phyloP scores from a whole-genome alignment of 2,797 vertebrate species.

The Cyclopterus lumpus region DNA sequence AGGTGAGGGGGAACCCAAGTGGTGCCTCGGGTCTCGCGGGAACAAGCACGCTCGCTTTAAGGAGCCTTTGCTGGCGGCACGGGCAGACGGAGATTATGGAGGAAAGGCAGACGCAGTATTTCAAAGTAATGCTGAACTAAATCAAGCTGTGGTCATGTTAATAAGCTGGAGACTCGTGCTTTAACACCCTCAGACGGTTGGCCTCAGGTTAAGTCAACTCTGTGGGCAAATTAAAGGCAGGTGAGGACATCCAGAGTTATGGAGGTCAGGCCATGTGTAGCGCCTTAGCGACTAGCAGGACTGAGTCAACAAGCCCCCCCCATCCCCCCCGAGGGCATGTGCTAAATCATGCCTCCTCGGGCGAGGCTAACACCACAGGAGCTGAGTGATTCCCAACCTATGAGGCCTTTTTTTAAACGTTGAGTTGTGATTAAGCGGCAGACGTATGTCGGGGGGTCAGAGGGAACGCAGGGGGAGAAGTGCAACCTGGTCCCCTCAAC shows the following conservation, averaged over 20 bases:
- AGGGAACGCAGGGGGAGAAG: conserved; percentile 16
- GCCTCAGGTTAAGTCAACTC: conserved; percentile 63
- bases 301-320: conserved; percentile 68
- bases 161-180: conserved; percentile 43
- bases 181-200: conserved; percentile 23
- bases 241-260: conserved; percentile 65
- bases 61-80: conserved; percentile 23
- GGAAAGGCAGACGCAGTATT: conserved; percentile 32
- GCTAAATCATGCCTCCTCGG: conserved; percentile 57
- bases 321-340: neutral
- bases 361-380: conserved; percentile 52
- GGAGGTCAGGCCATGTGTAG: conserved; percentile 38
- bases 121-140: conserved; percentile 44
- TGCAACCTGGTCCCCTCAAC: conserved; percentile 20
- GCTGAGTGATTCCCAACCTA: conserved; percentile 49
- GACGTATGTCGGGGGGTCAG: conserved; percentile 34
- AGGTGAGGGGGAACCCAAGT: conserved; percentile 80
- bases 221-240: conserved; percentile 45
- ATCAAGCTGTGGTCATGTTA: conserved; percentile 50
- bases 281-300: conserved; percentile 49
- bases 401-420: conserved; percentile 40
- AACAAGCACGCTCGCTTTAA: neutral
- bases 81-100: conserved; percentile 21
- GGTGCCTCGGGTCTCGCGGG: conserved; percentile 1
- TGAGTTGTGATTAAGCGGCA: conserved; percentile 50